These are phyloP conservation scores for Pandemis cinnamomeana DNA, from an alignment of 2,888 invertebrate genomes.

Conservation along the genomic window DNA sequence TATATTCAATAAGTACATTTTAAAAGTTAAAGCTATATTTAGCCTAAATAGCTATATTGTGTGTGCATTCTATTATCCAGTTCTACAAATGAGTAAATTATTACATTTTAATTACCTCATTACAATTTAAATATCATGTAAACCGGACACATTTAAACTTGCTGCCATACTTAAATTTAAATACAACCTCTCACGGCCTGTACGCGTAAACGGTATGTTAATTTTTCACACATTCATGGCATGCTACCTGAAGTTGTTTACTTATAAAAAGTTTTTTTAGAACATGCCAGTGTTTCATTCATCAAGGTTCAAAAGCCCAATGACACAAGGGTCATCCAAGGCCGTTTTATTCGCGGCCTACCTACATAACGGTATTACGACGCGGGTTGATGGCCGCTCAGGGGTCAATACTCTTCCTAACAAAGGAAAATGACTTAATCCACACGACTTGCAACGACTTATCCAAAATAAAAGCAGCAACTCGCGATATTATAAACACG, in stretches of 20 bases:
- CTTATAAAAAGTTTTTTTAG: background rate
- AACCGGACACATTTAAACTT: background rate
- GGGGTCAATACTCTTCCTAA: constrained; percentile 66
- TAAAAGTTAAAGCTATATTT: background rate
- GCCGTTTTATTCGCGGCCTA: constrained; percentile 51
- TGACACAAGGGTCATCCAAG: constrained; percentile 46
- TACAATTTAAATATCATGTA: background rate
- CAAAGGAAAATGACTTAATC: constrained; percentile 54
- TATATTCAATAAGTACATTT: background rate
- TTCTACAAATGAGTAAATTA: background rate
- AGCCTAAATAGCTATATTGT: background rate
- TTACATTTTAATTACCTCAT: constrained; percentile 13
- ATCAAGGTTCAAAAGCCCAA: constrained; percentile 35
- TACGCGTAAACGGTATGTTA: background rate
- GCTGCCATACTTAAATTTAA: constrained; percentile 8
- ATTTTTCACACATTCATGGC: background rate
- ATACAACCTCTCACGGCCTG: constrained; percentile 7
- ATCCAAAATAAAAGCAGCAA: constrained; percentile 48
- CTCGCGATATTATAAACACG: constrained; percentile 41
- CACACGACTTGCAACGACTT: constrained; percentile 44
- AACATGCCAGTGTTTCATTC: background rate
- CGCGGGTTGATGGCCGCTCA: constrained; percentile 60
- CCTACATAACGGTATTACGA: constrained; percentile 61
- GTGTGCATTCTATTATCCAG: background rate
- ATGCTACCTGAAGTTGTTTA: background rate